phyloP scores from a whole-genome alignment of 2,797 vertebrate species.

The Neosilurus hyrtlii region DNA sequence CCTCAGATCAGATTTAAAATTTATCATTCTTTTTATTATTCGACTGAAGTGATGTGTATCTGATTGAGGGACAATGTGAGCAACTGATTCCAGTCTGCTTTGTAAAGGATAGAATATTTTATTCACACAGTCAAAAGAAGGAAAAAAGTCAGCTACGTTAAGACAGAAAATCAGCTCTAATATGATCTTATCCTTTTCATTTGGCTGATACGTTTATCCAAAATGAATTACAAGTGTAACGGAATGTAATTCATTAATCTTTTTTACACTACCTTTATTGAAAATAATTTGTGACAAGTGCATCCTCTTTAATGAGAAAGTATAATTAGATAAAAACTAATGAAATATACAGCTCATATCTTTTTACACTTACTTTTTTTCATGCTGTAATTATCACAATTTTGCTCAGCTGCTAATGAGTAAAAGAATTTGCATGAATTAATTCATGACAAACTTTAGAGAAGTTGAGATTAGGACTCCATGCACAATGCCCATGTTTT shows the following conservation, averaged over 20 bases:
- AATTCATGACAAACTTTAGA: not conserved
- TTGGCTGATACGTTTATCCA: not conserved
- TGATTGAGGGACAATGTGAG: too few species aligned
- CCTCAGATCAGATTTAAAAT: not conserved
- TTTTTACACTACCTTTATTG: not conserved
- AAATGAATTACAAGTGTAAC: not conserved
- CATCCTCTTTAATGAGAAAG: not conserved
- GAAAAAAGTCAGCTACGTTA: not conserved
- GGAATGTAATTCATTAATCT: not conserved
- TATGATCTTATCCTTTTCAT: not conserved
- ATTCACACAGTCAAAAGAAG: not conserved
- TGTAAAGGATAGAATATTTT: not conserved
- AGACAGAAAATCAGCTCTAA: not conserved
- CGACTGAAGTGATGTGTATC: not conserved
- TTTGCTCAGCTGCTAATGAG: not conserved
- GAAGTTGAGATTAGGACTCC: not conserved
- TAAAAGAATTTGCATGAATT: not conserved
- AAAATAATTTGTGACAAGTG: constrained; percentile 7
- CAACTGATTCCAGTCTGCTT: not conserved
- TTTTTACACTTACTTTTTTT: not conserved
- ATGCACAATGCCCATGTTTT: too few species aligned
- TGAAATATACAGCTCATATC: not conserved
- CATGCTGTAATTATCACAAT: not conserved
- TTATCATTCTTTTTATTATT: not conserved
- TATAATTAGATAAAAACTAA: not conserved